Conservation (phyloP, 2,113 vertebrate species). For the Clarias macrocephalus region DNA sequence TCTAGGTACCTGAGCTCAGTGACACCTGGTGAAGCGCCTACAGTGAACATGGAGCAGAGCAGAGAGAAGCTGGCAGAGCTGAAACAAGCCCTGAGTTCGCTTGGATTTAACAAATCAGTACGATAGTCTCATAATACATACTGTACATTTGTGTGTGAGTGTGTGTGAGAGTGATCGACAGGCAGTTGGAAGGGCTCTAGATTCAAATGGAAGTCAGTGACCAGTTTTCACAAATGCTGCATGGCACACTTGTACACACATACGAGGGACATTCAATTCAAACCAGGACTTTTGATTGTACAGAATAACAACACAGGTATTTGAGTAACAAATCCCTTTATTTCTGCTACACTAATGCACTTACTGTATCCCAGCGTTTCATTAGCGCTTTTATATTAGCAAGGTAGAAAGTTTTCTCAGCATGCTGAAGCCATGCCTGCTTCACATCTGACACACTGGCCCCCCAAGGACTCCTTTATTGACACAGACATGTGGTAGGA, state of each 20-base stretch:
- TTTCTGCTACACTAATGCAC: too few relatives aligned
- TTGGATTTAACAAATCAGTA: constrained; percentile 88
- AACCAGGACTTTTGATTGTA: too few relatives aligned
- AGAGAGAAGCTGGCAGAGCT: constrained; percentile 77
- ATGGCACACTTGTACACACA: not conserved
- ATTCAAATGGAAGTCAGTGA: not conserved
- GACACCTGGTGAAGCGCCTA: constrained; percentile 61
- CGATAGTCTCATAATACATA: constrained; percentile 46
- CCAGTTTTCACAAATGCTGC: not conserved
- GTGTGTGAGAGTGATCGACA: not conserved
- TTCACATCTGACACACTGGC: too few relatives aligned
- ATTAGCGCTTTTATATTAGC: too few relatives aligned
- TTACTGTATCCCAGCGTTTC: too few relatives aligned
- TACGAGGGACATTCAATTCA: not conserved
- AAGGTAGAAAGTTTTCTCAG: too few relatives aligned
- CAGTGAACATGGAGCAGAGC: constrained; percentile 71
- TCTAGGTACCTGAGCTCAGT: constrained; percentile 79
- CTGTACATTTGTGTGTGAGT: not conserved
- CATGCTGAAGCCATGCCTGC: too few relatives aligned
- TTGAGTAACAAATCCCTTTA: too few relatives aligned
- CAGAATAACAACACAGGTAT: too few relatives aligned
- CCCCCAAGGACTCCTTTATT: too few relatives aligned
- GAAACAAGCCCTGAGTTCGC: constrained; percentile 81
- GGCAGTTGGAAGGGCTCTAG: not conserved
- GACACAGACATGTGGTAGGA: too few relatives aligned